Evolutionary conservation across 1,140 invertebrate genomes (phyloP), one percentile per base, ranked within the genome.

Genomic region (Philopotamus ludificatus): DNA sequence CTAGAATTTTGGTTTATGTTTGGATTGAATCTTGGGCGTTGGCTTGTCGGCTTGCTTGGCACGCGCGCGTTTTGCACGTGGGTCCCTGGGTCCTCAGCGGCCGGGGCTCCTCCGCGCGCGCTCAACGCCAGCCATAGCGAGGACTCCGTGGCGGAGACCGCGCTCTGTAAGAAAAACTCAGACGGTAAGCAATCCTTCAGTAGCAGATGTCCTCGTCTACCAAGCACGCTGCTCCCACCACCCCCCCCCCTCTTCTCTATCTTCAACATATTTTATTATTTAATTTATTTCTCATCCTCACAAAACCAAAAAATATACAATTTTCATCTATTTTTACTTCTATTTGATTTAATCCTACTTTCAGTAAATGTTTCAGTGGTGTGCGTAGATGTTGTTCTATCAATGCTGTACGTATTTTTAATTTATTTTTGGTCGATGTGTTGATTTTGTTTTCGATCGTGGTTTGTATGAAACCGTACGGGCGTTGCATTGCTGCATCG

Each of bases 111-210:
- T 70, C 68, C 74, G 71, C 74, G 74, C 72, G 73, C 74, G 71
- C 71, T 86, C 74, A 87, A 89, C 79, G 83, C 87, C 62, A 87
- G 86, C 77, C 86, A 87, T 76, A 88, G 86, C 75, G 87, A 90
- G 79, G 89, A 91, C 79, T 88, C 86, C 65, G 86, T 90, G 71
- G 84, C 87, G 70, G 89, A 91, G 75, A 89, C 86, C 66, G 85
- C 86, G 71, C 81, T 89, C 74, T 85, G 85, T 74, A 91, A 91
- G 81, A 88, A 86, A 83, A 91, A 88, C 82, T 90, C 89, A 66
- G 89, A 91, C 79, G 89, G 89, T 91, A 86, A 87, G 87, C 85
- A 26, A 70, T 9, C 49, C 66, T 44, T 51, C 20, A 44, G 10
- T 47, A 23, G 28, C 42, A 39, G 28, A 60, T 42, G 55, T 16